These are phyloP conservation scores for Microplitis demolitor DNA, from an alignment of 1,140 invertebrate species.

Conservation along the genomic window DNA sequence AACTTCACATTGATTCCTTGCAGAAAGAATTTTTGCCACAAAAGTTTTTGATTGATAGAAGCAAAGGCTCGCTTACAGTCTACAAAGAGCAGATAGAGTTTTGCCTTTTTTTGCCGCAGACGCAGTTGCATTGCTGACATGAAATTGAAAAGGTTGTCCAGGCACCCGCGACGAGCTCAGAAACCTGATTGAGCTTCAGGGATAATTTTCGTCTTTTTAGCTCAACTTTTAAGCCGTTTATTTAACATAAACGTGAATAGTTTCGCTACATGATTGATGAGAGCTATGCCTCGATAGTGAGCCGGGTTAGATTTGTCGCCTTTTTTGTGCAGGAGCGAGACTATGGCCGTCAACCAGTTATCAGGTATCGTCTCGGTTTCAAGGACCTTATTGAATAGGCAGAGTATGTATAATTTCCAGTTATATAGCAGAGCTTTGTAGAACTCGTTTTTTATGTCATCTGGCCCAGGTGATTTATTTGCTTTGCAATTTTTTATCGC, in stretches of 20 bases:
- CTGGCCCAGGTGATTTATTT: slow-evolving; percentile 26
- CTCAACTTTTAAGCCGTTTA: background rate
- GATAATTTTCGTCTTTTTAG: background rate
- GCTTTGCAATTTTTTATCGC: background rate
- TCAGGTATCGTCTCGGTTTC: background rate
- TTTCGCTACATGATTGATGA: background rate
- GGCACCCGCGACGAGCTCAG: background rate
- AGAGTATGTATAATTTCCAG: background rate
- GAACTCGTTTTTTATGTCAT: slow-evolving; percentile 28
- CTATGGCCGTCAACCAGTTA: background rate
- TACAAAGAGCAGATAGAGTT: background rate
- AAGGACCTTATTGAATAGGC: background rate
- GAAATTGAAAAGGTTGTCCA: background rate
- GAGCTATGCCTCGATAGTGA: background rate
- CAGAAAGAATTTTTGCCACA: background rate
- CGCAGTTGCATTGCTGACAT: background rate
- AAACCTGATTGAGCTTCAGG: background rate
- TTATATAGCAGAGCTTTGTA: slow-evolving; percentile 4
- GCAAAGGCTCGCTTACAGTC: background rate
- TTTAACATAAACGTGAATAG: background rate
- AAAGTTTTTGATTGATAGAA: background rate
- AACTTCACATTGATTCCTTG: background rate
- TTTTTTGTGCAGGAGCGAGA: background rate
- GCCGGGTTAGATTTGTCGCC: background rate
- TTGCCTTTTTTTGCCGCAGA: background rate